These are phyloP conservation scores for Calliopum simillimum DNA, from an alignment of 2,888 invertebrate species.

Conservation along the genomic window DNA sequence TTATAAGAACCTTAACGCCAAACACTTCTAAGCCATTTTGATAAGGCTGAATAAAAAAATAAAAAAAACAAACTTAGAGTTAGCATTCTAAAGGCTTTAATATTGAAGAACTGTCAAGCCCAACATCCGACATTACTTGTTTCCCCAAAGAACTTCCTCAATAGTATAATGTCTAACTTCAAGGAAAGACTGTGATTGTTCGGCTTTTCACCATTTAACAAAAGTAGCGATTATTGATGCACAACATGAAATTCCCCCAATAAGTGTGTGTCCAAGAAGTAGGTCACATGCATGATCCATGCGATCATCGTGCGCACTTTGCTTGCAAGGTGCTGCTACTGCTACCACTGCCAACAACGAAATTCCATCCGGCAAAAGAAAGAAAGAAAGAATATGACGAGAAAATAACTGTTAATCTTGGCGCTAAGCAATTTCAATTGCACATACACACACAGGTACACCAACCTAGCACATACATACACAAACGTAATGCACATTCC, in stretches of 20 bases:
- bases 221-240: neutral
- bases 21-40: too few species aligned
- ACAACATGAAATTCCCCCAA: conserved; percentile 38
- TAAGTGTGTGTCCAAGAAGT: conserved; percentile 43
- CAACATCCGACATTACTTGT: too few species aligned
- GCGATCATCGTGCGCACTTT: conserved; percentile 40
- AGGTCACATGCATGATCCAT: conserved; percentile 59
- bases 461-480: conserved; percentile 3
- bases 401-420: conserved; percentile 27
- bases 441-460: conserved; percentile 38
- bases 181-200: too few species aligned
- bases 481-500: conserved; percentile 12
- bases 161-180: too few species aligned
- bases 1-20: too few species aligned
- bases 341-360: neutral
- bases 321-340: neutral
- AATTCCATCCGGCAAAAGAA: conserved; percentile 1
- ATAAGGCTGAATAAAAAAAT: too few species aligned
- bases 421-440: conserved; percentile 45
- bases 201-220: too few species aligned
- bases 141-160: too few species aligned
- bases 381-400: neutral
- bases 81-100: too few species aligned
- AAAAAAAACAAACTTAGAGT: too few species aligned
- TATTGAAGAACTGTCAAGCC: too few species aligned